These are phyloP conservation scores for Corythornis vintsioides DNA, from an alignment of 2,113 vertebrate species.

Conservation along the genomic window DNA sequence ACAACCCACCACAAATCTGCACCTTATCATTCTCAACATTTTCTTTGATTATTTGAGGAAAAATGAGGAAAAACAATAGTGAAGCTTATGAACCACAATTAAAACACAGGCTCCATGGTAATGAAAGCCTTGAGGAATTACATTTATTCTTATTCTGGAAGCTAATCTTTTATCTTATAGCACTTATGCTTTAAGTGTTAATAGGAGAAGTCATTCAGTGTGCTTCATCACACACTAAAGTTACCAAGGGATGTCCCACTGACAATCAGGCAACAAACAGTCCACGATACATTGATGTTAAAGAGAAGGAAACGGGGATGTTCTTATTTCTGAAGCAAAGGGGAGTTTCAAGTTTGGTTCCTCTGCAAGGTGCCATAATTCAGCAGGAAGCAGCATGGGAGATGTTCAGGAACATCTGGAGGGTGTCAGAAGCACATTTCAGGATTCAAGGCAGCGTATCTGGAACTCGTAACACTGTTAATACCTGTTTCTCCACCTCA, in stretches of 20 bases:
- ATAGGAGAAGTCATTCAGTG: background rate
- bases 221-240: background rate
- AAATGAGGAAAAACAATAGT: conserved; percentile 27
- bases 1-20: background rate
- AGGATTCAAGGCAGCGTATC: conserved; percentile 33
- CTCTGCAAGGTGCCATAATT: conserved; percentile 49
- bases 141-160: conserved; percentile 20
- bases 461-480: background rate
- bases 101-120: conserved; percentile 2
- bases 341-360: conserved; percentile 47
- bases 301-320: background rate
- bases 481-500: conserved; percentile 1
- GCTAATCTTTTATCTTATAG: background rate
- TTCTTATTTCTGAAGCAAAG: conserved; percentile 32
- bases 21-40: background rate
- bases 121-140: conserved; percentile 53
- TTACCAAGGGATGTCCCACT: conserved; percentile 23
- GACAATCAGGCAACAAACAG: conserved; percentile 35
- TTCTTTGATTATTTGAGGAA: conserved; percentile 29
- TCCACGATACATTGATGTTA: background rate
- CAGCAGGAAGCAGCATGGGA: conserved; percentile 46
- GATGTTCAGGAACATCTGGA: conserved; percentile 16
- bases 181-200: background rate
- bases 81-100: conserved; percentile 21
- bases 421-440: conserved; percentile 47